Conservation (phyloP, 53 echinoderm and acorn worm species). For the Mesocentrotus franciscanus region DNA sequence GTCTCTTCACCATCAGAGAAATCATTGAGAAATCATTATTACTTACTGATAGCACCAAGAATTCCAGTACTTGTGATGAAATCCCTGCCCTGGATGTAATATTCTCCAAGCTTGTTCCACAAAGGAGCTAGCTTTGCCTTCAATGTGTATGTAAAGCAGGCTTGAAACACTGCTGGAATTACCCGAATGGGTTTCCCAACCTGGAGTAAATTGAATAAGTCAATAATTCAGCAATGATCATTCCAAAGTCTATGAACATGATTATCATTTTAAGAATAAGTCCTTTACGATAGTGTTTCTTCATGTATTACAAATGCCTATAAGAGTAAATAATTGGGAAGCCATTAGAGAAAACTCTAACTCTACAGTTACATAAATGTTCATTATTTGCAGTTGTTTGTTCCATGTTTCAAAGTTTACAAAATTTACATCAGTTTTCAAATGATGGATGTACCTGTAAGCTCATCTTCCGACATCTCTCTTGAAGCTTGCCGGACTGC, state of each 20-base stretch:
- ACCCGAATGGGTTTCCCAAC: constrained; percentile 82
- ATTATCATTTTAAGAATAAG: no score
- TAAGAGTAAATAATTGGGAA: no score
- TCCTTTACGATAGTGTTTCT: no score
- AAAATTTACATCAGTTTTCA: no score
- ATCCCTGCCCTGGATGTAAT: constrained; percentile 93
- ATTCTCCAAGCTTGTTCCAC: constrained; percentile 94
- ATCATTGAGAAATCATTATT: neutral
- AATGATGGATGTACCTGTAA: constrained; percentile 70
- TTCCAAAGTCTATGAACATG: no score
- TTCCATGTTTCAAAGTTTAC: neutral
- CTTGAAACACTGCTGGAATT: constrained; percentile 87
- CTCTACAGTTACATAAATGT: no score
- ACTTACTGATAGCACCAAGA: constrained; percentile 85
- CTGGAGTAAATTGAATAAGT: constrained; percentile 51
- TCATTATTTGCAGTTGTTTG: neutral
- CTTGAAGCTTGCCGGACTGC: constrained; percentile 83
- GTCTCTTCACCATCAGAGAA: no score
- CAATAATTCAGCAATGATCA: neutral
- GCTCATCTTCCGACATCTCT: constrained; percentile 82
- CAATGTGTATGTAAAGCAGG: constrained; percentile 88
- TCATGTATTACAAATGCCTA: no score
- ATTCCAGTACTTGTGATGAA: constrained; percentile 77
- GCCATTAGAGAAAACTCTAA: no score
- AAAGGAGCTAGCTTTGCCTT: constrained; percentile 89